Evolutionary conservation across 2,888 invertebrate species (phyloP).

Genomic region (Meghimatium bilineatum): DNA sequence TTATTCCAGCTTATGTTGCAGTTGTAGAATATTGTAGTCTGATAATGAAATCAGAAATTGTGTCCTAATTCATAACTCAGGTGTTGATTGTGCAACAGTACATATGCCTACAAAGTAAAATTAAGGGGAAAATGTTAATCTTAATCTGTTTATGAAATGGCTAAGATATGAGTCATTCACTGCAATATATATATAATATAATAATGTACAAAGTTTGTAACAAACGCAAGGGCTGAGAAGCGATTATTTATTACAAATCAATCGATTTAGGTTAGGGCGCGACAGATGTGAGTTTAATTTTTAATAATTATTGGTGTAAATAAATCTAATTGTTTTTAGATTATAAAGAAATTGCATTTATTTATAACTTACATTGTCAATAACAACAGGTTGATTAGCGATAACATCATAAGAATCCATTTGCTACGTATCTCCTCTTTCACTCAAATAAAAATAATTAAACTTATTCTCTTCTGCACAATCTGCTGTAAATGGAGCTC

Average conservation of each 20-base stretch:
- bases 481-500: constrained; percentile 39
- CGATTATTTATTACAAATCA: constrained; percentile 6
- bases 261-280: not conserved
- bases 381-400: constrained; percentile 99
- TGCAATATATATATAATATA: not conserved
- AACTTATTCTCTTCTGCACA: not conserved
- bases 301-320: not conserved
- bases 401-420: constrained; percentile 80
- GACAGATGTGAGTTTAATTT: constrained; percentile 13
- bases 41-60: too few relatives aligned
- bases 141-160: not conserved
- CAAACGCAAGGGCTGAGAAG: not conserved
- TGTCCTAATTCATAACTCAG: too few relatives aligned
- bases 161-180: constrained; percentile 10
- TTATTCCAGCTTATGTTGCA: too few relatives aligned
- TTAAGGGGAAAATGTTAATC: too few relatives aligned
- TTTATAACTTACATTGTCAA: constrained; percentile 92
- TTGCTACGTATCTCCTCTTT: not conserved
- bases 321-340: not conserved
- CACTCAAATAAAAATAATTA: not conserved
- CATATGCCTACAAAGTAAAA: too few relatives aligned
- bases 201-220: not conserved
- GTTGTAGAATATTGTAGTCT: too few relatives aligned
- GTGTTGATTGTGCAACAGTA: too few relatives aligned
- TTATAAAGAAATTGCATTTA: not conserved